Conservation (phyloP, 2,888 invertebrate species). For the Branchellion lobata region DNA sequence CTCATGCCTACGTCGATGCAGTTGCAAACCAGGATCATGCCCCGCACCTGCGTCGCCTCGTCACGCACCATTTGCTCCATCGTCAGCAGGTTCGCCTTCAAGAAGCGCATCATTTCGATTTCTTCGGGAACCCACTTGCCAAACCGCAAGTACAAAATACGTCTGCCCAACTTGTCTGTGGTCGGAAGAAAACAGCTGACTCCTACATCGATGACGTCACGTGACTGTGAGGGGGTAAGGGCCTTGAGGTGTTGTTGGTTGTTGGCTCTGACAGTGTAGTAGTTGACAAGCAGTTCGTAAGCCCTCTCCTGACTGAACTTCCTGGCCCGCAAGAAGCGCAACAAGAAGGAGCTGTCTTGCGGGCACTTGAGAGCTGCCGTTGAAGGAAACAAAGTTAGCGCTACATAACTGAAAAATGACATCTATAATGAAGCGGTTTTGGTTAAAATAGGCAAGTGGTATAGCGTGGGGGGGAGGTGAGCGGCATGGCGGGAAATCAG, state of each 20-base stretch:
- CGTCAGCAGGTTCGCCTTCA: slow-evolving; percentile 66
- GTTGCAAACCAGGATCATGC: slow-evolving; percentile 64
- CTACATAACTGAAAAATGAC: background rate
- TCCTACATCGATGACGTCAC: slow-evolving; percentile 57
- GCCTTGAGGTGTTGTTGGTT: slow-evolving; percentile 58
- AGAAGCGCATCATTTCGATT: slow-evolving; percentile 64
- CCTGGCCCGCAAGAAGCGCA: slow-evolving; percentile 80
- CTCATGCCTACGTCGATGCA: slow-evolving; percentile 63
- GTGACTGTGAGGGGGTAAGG: slow-evolving; percentile 57
- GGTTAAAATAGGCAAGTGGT: no score
- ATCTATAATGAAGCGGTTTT: background rate
- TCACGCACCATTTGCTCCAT: slow-evolving; percentile 64
- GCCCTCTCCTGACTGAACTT: slow-evolving; percentile 88
- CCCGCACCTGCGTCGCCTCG: slow-evolving; percentile 67
- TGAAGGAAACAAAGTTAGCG: no score
- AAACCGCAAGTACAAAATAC: slow-evolving; percentile 56
- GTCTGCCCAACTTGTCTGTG: slow-evolving; percentile 60
- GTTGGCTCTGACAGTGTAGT: slow-evolving; percentile 58
- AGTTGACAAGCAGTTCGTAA: slow-evolving; percentile 66
- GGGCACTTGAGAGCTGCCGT: slow-evolving; percentile 57
- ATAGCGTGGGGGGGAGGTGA: no score
- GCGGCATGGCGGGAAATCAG: no score
- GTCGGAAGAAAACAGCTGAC: slow-evolving; percentile 57
- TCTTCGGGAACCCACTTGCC: slow-evolving; percentile 62
- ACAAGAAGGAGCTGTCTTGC: slow-evolving; percentile 72